Percentiles rank a stretch among this genome's conserved stretches.
phyloP scores from a whole-genome alignment of 2,113 vertebrate species.

The Muntiacus reevesi region DNA sequence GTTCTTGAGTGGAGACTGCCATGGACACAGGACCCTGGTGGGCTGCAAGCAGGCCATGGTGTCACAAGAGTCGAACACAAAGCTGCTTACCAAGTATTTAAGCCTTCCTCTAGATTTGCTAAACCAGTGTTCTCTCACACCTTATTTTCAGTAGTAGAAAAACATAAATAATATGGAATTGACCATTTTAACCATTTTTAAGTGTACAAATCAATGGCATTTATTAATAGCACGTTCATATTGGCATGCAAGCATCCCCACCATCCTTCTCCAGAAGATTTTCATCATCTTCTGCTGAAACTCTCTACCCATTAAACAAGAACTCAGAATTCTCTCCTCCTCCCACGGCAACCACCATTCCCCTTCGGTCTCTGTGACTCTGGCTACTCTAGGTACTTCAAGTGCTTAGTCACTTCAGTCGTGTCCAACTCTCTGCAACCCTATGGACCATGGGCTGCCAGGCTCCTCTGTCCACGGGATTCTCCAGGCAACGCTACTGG shows the following conservation, averaged over 20 bases:
- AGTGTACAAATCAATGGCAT: not conserved
- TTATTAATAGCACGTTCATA: not conserved
- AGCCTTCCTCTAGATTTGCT: not conserved
- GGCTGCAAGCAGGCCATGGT: not conserved
- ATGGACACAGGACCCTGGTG: not conserved
- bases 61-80: not conserved
- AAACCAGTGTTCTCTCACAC: not conserved
- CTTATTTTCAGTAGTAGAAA: not conserved
- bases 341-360: too few relatives aligned
- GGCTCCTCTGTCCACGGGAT: not conserved
- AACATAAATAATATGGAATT: not conserved
- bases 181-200: not conserved
- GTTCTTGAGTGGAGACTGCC: not conserved
- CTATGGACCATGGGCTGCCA: fast-evolving
- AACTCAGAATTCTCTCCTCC: not conserved
- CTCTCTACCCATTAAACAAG: not conserved
- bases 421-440: not conserved
- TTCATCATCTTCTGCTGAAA: not conserved
- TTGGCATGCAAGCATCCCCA: not conserved
- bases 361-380: not conserved
- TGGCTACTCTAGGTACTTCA: not conserved
- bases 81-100: not conserved
- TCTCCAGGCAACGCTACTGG: not conserved
- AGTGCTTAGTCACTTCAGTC: not conserved
- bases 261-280: not conserved